phyloP scores from a whole-genome alignment of 2,888 invertebrate genomes.

The Dascillus cervinus region DNA sequence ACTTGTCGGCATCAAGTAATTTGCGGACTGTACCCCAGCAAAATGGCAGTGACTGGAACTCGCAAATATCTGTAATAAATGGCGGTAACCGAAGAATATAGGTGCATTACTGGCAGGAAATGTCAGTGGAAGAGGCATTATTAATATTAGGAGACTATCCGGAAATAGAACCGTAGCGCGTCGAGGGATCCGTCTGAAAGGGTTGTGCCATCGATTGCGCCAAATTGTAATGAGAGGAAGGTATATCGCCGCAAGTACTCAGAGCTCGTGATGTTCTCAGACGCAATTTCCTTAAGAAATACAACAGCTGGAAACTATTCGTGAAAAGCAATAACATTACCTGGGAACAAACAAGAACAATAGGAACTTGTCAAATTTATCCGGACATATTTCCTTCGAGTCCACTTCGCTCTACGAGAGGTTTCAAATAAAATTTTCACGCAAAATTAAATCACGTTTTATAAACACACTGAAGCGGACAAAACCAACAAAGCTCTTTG shows the following conservation, averaged over 20 bases:
- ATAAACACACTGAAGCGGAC: constrained; percentile 10
- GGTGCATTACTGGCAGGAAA: constrained; percentile 19
- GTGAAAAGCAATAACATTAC: too few relatives aligned
- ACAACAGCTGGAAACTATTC: constrained; percentile 4
- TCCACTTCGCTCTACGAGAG: constrained; percentile 4
- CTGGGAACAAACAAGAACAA: constrained; percentile 4
- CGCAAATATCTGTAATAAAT: neutral
- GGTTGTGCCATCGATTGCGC: constrained; percentile 3
- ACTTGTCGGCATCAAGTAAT: too few relatives aligned
- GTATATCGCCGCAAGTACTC: constrained; percentile 3
- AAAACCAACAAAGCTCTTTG: constrained; percentile 4
- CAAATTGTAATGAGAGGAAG: constrained; percentile 3
- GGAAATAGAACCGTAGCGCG: constrained; percentile 24
- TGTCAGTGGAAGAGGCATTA: constrained; percentile 22
- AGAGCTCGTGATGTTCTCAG: too few relatives aligned
- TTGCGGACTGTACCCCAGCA: too few relatives aligned
- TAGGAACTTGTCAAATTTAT: constrained; percentile 6
- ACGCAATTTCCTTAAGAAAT: too few relatives aligned
- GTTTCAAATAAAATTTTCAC: constrained; percentile 10
- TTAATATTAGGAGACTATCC: constrained; percentile 24
- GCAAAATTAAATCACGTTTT: constrained; percentile 9
- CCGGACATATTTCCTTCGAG: constrained; percentile 5
- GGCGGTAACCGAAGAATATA: constrained; percentile 11
- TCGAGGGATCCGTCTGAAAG: too few relatives aligned
- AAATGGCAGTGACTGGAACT: too few relatives aligned